These are phyloP conservation scores for Leguminivora glycinivorella DNA, from an alignment of 1,140 invertebrate species.

Conservation along the genomic window DNA sequence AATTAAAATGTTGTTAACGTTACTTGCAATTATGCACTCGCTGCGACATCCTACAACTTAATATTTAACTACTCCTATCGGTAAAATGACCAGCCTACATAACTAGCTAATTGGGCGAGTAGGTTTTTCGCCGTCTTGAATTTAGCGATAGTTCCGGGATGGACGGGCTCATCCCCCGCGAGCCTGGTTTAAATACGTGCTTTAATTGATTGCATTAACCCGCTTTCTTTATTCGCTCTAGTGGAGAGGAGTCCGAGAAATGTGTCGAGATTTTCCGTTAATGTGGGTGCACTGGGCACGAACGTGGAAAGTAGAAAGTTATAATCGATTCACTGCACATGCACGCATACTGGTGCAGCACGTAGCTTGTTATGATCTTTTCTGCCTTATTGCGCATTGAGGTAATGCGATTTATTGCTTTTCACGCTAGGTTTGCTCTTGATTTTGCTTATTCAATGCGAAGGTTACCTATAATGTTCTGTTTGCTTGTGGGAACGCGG, in stretches of 20 bases:
- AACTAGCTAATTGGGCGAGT: neutral
- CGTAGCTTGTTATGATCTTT: conserved; percentile 37
- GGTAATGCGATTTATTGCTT: conserved; percentile 40
- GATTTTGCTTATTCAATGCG: conserved; percentile 16
- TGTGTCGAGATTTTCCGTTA: conserved; percentile 71
- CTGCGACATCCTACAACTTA: neutral
- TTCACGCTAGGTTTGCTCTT: conserved; percentile 19
- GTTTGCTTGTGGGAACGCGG: neutral
- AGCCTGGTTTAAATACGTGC: conserved; percentile 23
- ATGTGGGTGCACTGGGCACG: conserved; percentile 53
- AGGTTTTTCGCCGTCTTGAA: neutral
- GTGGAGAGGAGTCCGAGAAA: conserved; percentile 65
- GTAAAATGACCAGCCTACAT: neutral
- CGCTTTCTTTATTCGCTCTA: conserved; percentile 71
- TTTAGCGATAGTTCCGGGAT: conserved; percentile 1
- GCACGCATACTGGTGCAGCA: conserved; percentile 52
- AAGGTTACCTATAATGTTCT: neutral
- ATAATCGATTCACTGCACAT: conserved; percentile 72
- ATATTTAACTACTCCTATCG: neutral
- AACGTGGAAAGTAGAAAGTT: conserved; percentile 76
- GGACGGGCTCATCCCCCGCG: neutral
- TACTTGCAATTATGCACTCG: conserved; percentile 5
- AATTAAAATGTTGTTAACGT: conserved; percentile 3
- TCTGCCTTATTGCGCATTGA: conserved; percentile 48
- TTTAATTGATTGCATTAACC: conserved; percentile 49